phyloP scores from a whole-genome alignment of 2,113 vertebrate genomes.

The Cochlearius cochlearius region DNA sequence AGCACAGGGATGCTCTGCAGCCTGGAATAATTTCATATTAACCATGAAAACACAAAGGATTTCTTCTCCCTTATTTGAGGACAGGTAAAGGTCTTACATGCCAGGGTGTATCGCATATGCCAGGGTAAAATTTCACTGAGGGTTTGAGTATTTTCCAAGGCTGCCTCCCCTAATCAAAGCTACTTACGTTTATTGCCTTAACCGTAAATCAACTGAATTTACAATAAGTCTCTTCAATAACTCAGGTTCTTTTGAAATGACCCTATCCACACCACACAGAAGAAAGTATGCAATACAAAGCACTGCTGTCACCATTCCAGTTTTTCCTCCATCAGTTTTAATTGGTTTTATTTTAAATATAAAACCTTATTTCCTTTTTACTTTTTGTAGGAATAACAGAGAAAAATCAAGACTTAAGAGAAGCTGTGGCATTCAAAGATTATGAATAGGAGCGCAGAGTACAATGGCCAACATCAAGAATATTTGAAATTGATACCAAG shows the following conservation, averaged over 20 bases:
- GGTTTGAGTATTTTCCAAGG: neutral
- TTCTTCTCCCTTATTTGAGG: neutral
- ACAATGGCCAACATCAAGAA: neutral
- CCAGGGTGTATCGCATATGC: neutral
- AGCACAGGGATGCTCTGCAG: neutral
- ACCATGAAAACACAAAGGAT: neutral
- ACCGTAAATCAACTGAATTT: neutral
- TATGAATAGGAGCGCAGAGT: neutral
- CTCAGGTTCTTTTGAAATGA: neutral
- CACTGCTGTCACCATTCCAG: neutral
- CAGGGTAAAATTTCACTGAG: neutral
- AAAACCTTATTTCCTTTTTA: neutral
- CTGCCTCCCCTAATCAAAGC: neutral
- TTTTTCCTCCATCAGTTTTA: neutral
- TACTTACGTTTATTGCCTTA: neutral
- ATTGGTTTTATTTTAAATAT: neutral
- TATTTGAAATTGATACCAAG: neutral
- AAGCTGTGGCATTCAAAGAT: neutral
- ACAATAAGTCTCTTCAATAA: neutral
- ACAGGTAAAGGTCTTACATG: neutral
- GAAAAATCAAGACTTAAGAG: neutral
- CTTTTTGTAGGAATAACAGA: neutral
- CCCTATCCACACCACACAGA: neutral
- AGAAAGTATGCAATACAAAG: neutral
- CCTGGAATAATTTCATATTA: neutral